Conservation (phyloP, 2,797 vertebrate species). For the Pachyuromys duprasi region DNA sequence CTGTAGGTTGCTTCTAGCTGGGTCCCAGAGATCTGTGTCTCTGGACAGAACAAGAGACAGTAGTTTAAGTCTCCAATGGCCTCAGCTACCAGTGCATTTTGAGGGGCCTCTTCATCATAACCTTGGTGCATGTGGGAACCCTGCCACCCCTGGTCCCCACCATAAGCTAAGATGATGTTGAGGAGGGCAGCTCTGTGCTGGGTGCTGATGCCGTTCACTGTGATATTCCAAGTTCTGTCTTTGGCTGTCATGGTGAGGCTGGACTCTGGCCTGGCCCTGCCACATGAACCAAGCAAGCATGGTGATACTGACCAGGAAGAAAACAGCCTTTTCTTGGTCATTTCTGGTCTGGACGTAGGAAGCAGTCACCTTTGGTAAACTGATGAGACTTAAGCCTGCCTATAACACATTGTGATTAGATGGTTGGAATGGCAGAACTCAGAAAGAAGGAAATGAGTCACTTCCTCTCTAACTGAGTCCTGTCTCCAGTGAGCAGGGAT, state of each 20-base stretch:
- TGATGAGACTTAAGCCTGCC: background rate
- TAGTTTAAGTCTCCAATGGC: background rate
- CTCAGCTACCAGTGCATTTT: background rate
- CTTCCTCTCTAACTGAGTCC: background rate
- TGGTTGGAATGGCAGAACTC: background rate
- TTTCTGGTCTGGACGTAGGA: background rate
- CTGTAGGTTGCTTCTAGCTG: background rate
- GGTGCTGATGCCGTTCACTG: background rate
- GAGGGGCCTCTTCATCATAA: background rate
- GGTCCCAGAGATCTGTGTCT: background rate
- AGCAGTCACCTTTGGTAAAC: background rate
- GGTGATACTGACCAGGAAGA: background rate
- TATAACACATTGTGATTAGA: background rate
- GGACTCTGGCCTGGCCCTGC: background rate
- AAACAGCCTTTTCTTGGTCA: background rate
- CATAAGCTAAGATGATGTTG: background rate
- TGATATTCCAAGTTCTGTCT: background rate
- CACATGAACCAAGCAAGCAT: background rate
- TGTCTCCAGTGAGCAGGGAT: background rate
- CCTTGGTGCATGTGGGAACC: background rate
- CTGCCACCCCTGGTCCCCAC: background rate
- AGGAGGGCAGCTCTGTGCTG: background rate
- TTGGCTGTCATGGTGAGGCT: background rate
- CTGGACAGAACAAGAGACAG: background rate
- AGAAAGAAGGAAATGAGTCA: conserved; percentile 14